Percentiles rank a stretch among this genome's conserved stretches.
phyloP scores from a whole-genome alignment of 2,113 vertebrate species.

The pig (Sus scrofa) region DNA sequence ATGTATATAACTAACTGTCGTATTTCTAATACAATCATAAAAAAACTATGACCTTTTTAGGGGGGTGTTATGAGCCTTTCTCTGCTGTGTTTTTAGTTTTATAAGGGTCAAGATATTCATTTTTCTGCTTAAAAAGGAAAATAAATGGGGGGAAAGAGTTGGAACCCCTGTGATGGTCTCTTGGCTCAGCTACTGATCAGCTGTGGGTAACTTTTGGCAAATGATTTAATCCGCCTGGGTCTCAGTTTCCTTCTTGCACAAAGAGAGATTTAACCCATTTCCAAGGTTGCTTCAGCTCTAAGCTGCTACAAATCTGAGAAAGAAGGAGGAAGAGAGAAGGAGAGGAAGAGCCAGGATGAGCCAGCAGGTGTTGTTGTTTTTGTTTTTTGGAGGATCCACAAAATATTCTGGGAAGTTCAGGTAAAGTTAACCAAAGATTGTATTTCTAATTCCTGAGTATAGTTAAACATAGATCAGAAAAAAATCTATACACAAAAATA shows the following conservation, averaged over 20 bases:
- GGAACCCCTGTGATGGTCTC: not conserved
- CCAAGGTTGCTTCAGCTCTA: not conserved
- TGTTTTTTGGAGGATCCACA: not conserved
- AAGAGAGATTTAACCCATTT: not conserved
- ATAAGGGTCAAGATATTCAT: not conserved
- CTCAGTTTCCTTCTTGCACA: not conserved
- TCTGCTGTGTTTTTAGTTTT: not conserved
- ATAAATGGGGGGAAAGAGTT: not conserved
- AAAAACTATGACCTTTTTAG: not conserved
- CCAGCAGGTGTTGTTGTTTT: too few species aligned
- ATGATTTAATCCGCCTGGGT: not conserved
- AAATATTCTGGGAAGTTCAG: not conserved
- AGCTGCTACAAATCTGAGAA: not conserved
- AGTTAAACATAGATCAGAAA: not conserved
- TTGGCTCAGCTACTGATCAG: not conserved
- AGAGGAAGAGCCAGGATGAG: too few species aligned
- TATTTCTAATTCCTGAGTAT: slow-evolving; percentile 2
- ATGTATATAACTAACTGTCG: not conserved
- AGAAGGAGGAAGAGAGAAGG: not conserved
- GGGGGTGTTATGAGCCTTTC: not conserved
- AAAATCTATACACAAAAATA: not conserved
- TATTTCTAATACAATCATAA: not conserved
- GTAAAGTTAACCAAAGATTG: not conserved
- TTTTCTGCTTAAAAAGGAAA: not conserved
- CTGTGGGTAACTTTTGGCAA: not conserved